A percentile compares a stretch with the other conserved stretches of the same genome.
Conservation (phyloP, 2,888 invertebrate genomes). For the Drosophila bunnanda region DNA sequence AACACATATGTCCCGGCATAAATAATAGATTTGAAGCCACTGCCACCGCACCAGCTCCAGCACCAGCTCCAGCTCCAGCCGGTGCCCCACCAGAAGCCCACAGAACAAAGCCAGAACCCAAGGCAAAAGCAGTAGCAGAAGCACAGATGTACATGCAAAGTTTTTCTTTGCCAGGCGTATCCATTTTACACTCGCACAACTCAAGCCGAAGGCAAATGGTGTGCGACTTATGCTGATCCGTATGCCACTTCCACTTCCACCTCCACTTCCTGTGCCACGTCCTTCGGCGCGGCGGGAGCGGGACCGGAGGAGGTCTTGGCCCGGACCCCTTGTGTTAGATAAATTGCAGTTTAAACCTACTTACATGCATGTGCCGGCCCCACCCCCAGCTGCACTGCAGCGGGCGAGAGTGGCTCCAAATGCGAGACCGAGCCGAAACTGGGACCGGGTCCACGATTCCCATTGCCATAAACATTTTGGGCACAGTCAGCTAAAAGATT, state of each 20-base stretch:
- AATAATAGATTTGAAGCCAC: slow-evolving; percentile 75
- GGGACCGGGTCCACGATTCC: slow-evolving; percentile 46
- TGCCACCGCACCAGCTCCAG: slow-evolving; percentile 33
- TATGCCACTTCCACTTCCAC: slow-evolving; percentile 55
- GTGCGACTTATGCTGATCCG: slow-evolving; percentile 77
- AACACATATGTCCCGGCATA: slow-evolving; percentile 70
- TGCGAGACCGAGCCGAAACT: slow-evolving; percentile 21
- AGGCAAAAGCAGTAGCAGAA: not conserved
- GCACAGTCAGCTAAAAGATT: slow-evolving; percentile 42
- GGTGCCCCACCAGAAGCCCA: slow-evolving; percentile 5
- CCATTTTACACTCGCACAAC: slow-evolving; percentile 42
- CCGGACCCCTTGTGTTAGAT: slow-evolving; percentile 63
- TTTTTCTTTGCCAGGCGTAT: slow-evolving; percentile 31
- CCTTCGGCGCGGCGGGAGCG: slow-evolving; percentile 4
- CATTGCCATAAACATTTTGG: slow-evolving; percentile 61
- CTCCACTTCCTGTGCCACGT: slow-evolving; percentile 42
- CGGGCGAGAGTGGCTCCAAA: slow-evolving; percentile 6
- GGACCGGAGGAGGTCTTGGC: slow-evolving; percentile 12
- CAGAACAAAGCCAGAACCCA: slow-evolving; percentile 3
- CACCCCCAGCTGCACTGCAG: slow-evolving; percentile 19
- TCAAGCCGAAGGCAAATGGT: slow-evolving; percentile 63
- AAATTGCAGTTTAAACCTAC: slow-evolving; percentile 78
- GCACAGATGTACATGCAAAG: slow-evolving; percentile 52
- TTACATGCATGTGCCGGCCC: slow-evolving; percentile 72
- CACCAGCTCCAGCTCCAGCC: not conserved